A percentile compares a stretch with the other conserved stretches of the same genome.
Evolutionary conservation across 1,140 invertebrate genomes (phyloP).

Genomic region (Bombus terrestris): DNA sequence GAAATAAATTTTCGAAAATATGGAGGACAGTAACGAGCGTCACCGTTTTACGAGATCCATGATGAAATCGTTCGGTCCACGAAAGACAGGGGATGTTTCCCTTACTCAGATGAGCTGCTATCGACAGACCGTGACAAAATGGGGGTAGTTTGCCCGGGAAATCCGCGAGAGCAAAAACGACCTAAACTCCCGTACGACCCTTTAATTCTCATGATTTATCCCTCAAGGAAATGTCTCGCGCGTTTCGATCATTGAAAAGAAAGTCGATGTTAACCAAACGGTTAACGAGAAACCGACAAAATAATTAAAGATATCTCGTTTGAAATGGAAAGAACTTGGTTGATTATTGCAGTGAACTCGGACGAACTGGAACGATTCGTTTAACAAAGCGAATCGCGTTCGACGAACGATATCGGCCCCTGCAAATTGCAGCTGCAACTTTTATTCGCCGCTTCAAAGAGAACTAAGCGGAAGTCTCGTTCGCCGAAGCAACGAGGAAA

Average conservation of each 20-base stretch:
- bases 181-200: conserved; percentile 9
- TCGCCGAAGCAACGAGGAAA: neutral
- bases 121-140: conserved; percentile 69
- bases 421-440: conserved; percentile 4
- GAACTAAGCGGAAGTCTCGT: neutral
- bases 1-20: conserved; percentile 1
- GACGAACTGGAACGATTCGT: too few relatives aligned
- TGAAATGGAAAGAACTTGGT: too few relatives aligned
- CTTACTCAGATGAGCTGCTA: conserved; percentile 53
- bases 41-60: conserved; percentile 25
- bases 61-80: conserved; percentile 39
- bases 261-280: neutral
- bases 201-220: conserved; percentile 55
- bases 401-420: neutral
- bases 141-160: conserved; percentile 35
- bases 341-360: too few relatives aligned
- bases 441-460: neutral
- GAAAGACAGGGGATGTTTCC: conserved; percentile 47
- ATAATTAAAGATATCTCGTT: neutral
- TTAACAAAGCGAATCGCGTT: neutral
- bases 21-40: conserved; percentile 1
- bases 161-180: conserved; percentile 36
- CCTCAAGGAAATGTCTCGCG: too few relatives aligned
- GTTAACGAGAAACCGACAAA: too few relatives aligned
- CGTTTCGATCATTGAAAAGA: neutral